Base-by-base conservation (phyloP, 1,140 invertebrate species). In the Pseudobourletiella spinata region DNA sequence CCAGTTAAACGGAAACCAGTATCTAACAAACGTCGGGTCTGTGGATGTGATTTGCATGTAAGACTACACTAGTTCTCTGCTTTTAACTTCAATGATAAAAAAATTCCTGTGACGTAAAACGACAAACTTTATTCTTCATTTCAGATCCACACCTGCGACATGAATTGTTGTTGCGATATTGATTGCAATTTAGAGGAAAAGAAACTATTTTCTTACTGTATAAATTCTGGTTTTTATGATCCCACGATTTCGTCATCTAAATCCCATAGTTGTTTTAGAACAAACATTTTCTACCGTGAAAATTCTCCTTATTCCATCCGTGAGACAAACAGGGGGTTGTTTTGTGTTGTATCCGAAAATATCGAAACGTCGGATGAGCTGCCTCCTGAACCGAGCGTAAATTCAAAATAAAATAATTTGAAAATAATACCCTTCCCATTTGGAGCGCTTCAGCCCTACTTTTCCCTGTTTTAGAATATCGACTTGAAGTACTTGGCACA, bases 91-190 rank as follows among this genome's bases (percentile, higher is more conserved):
- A n/a, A n/a, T n/a, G n/a, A n/a, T n/a, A n/a, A n/a, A n/a, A n/a
- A n/a, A n/a, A n/a, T n/a, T n/a, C n/a, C n/a, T n/a, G n/a, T n/a
- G n/a, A n/a, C n/a, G n/a, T n/a, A n/a, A n/a, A n/a, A n/a, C n/a
- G n/a, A n/a, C n/a, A n/a, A n/a, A n/a, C n/a, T n/a, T n/a, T n/a
- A n/a, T n/a, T n/a, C n/a, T n/a, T n/a, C n/a, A 26, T 63, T 77
- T 44, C 72, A 84, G 79, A 74, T 75, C 35, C 72, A 77, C 64
- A 73, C 74, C 20, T 89, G 86, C 77, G 85, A 89, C 74, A 77
- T 86, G 30, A 84, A 86, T 69, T 89, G 86, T 73, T 88, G 86
- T 68, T 88, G 86, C 75, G 86, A 89, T 74, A 66, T 60, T 24
- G 85, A 87, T 61, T 89, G 86, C 72, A 72, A 75, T 15, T 65